Evolutionary conservation across 2,797 vertebrate genomes (phyloP), one percentile per base, ranked within the genome.

Genomic region (Champsocephalus gunnari): DNA sequence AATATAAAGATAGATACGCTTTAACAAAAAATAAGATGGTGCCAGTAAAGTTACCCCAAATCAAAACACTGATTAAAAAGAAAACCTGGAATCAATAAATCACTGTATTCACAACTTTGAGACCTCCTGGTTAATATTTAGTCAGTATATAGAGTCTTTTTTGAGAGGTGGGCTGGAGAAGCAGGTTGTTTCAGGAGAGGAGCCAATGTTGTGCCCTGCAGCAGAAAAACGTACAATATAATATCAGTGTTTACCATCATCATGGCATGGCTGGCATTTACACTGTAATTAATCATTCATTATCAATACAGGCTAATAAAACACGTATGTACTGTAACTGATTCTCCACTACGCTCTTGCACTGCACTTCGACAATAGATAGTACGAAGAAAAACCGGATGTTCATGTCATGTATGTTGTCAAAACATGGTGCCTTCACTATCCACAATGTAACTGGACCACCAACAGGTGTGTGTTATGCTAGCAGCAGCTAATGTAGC

Each of bases 231-330:
- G 11, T 44, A 14, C 16, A 34, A 32, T 19, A 58, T 19, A 19
- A 38, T 2, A 53, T 70, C 51, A 69, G 19, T 11, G 3, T 62
- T 73, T 64, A 66, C 60, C 64, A 64, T 34, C 24, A 24, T 24
- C 21, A 24, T 24, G 21, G 21, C 62, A 77, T 47, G 53, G 32
- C 44, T 12, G 16, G 62, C 41, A 64, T 48, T 50, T 9, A 38
- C 34, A 38, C 34, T 38, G 34, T 38, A 41, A 41, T 19, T 9
- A 5, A 19, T 24, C 16, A 38, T 12, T 9, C 1, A 12, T 8
- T n/a, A 3, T 50, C 9, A 19, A 44, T 63, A 21, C 12, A 17
- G 51, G 9, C 34, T n/a, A 44, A 50, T 44, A 48, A 51, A 72
- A 17, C 10, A 47, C 34, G 9, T 6, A 9, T 38, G 4, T 24